Conservation (phyloP, 2,113 vertebrate genomes). For the Rutilus rutilus region DNA sequence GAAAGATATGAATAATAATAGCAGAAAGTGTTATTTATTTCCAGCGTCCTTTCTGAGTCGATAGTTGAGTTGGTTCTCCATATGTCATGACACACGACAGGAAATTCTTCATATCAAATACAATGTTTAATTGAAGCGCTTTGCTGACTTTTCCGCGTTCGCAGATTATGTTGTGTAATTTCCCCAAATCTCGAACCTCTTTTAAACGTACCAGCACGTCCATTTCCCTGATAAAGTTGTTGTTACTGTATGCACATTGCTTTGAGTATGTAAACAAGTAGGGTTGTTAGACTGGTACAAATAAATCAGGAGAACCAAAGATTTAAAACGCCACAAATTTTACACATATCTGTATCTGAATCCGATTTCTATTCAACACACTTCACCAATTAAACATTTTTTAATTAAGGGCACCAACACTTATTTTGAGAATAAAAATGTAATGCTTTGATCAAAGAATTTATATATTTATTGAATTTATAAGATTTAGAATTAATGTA, state of each 20-base stretch:
- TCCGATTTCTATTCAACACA: neutral
- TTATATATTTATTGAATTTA: neutral
- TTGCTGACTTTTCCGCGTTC: neutral
- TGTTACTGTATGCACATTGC: neutral
- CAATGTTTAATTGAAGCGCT: constrained; percentile 18
- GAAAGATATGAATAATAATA: constrained; percentile 10
- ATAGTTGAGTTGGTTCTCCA: neutral
- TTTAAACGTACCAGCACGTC: constrained; percentile 4
- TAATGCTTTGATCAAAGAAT: neutral
- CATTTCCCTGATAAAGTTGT: neutral
- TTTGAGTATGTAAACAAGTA: neutral
- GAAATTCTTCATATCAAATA: constrained; percentile 19
- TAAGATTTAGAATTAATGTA: neutral
- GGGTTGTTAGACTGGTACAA: neutral
- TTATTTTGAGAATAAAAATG: neutral
- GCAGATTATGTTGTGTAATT: neutral
- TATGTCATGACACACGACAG: neutral
- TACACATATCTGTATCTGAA: neutral
- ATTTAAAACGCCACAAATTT: neutral
- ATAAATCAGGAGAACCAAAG: neutral
- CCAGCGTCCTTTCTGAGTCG: neutral
- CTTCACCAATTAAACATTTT: neutral
- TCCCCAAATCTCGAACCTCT: neutral
- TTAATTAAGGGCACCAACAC: neutral
- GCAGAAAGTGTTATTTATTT: neutral